Evolutionary conservation across 2,113 vertebrate genomes (phyloP).

Genomic region (Triplophysa siluroides): DNA sequence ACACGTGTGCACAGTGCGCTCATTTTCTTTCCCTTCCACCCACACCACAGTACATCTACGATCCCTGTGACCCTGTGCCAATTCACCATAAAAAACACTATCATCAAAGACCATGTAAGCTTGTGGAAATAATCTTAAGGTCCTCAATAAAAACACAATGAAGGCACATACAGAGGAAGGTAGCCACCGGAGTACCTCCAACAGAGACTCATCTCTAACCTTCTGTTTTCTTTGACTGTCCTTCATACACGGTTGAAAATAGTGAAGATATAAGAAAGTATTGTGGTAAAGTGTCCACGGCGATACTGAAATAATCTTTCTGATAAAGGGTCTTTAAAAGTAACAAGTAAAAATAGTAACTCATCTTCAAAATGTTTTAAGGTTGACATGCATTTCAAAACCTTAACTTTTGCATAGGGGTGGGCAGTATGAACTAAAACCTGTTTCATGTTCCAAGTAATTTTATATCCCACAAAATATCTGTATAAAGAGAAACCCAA

Average conservation of each 20-base stretch:
- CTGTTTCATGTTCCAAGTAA: no score
- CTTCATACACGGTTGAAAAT: not conserved
- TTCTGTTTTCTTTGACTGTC: not conserved
- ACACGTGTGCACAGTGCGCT: not conserved
- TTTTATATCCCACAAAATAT: no score
- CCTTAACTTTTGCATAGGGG: no score
- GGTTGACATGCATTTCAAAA: no score
- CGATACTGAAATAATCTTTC: not conserved
- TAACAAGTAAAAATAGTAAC: not conserved
- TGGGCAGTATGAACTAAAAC: no score
- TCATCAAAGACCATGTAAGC: constrained; percentile 60
- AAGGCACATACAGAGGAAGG: not conserved
- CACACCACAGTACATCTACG: constrained; percentile 54
- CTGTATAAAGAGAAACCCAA: no score
- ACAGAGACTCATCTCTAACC: not conserved
- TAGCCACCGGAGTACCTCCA: not conserved
- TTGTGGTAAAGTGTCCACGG: not conserved
- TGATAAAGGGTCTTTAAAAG: not conserved
- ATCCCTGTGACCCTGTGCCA: constrained; percentile 53
- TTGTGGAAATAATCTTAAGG: constrained; percentile 11
- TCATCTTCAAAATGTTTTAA: not conserved
- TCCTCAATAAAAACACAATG: not conserved
- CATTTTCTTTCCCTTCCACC: constrained; percentile 41
- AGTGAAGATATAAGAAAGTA: not conserved
- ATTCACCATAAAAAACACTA: constrained; percentile 53